These are phyloP conservation scores for Acestrorhynchus altus DNA, from an alignment of 2,797 vertebrate genomes.

Conservation along the genomic window DNA sequence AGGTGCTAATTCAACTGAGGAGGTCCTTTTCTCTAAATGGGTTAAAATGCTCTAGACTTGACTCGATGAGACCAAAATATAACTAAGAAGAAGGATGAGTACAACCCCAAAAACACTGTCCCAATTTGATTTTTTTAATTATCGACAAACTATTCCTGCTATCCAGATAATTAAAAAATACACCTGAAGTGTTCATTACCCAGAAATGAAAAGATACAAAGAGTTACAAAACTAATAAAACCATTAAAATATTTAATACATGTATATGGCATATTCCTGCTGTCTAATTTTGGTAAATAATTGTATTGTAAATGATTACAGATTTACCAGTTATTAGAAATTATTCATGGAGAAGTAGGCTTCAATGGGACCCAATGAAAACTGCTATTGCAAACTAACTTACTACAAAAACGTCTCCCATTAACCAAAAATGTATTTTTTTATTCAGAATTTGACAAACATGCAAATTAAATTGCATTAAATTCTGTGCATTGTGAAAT, in stretches of 20 bases:
- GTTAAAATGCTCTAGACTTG: too few relatives aligned
- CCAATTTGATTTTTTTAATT: too few relatives aligned
- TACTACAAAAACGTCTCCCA: not conserved
- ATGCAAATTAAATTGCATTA: not conserved
- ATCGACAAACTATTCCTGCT: too few relatives aligned
- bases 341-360: not conserved
- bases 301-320: not conserved
- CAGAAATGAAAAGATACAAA: too few relatives aligned
- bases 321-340: not conserved
- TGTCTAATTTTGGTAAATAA: constrained; percentile 76
- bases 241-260: constrained; percentile 63
- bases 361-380: constrained; percentile 17
- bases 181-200: too few relatives aligned
- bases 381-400: constrained; percentile 53
- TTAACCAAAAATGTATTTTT: not conserved
- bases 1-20: too few relatives aligned
- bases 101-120: too few relatives aligned
- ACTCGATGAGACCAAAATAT: too few relatives aligned
- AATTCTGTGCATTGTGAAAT: not conserved
- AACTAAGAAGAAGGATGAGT: too few relatives aligned
- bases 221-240: not conserved
- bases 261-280: constrained; percentile 81
- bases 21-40: too few relatives aligned
- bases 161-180: too few relatives aligned
- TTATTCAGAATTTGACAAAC: not conserved